Evolutionary conservation across 2,888 invertebrate genomes (phyloP).

Genomic region (Chaitophorus viminalis): DNA sequence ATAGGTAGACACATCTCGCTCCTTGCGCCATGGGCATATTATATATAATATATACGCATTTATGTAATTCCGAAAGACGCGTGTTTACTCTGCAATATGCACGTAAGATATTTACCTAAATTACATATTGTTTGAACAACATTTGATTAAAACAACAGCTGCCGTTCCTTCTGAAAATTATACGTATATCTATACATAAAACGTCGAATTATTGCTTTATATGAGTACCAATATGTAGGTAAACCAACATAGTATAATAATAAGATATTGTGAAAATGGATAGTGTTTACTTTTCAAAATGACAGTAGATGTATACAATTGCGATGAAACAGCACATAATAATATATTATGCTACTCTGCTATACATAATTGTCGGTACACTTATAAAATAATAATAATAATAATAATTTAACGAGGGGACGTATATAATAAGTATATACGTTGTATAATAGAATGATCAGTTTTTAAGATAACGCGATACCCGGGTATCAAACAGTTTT

Average conservation of each 20-base stretch:
- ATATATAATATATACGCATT: no score
- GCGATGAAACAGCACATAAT: not conserved
- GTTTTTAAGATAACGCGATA: not conserved
- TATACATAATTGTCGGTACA: not conserved
- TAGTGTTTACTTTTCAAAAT: slow-evolving; percentile 15
- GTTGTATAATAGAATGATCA: not conserved
- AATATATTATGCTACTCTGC: not conserved
- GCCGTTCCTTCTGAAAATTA: not conserved
- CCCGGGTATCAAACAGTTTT: not conserved
- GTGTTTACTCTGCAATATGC: slow-evolving; percentile 2
- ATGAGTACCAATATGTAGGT: not conserved
- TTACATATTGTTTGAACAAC: slow-evolving; percentile 23
- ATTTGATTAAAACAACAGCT: slow-evolving; percentile 39
- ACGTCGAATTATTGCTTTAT: not conserved
- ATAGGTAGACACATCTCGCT: not conserved
- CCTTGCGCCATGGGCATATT: slow-evolving; percentile 7
- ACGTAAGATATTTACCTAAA: slow-evolving; percentile 25
- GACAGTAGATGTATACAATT: not conserved
- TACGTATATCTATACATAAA: not conserved
- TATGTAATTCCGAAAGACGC: not conserved
- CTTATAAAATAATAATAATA: not conserved
- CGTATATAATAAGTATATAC: no score
- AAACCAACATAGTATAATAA: not conserved
- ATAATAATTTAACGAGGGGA: not conserved
- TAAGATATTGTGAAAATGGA: not conserved